These are phyloP conservation scores for Hyla sarda DNA, from an alignment of 2,113 vertebrate genomes.

Conservation along the genomic window DNA sequence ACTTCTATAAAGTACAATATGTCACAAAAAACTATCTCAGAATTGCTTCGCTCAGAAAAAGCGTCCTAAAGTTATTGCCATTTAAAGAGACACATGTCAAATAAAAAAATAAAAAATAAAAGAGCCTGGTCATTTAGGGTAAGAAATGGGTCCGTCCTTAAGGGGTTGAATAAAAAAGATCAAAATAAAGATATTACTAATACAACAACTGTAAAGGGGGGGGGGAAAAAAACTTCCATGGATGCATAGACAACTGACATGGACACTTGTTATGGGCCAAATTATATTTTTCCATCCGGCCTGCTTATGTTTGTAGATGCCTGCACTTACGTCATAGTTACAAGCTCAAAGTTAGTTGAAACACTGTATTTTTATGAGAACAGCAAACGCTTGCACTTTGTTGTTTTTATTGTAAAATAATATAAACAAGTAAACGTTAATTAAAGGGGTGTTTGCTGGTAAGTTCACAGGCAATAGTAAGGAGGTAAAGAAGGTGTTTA, in stretches of 20 bases:
- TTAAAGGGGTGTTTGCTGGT: neutral
- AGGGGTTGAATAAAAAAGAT: too few relatives aligned
- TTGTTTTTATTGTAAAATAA: neutral
- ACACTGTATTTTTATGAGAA: neutral
- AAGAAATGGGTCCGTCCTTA: too few relatives aligned
- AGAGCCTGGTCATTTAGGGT: too few relatives aligned
- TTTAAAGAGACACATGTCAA: too few relatives aligned
- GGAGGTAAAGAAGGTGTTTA: constrained; percentile 27
- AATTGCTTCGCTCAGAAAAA: too few relatives aligned
- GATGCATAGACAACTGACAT: neutral
- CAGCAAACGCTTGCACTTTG: neutral
- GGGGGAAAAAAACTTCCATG: too few relatives aligned
- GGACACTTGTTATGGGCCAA: neutral
- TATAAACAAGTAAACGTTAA: neutral
- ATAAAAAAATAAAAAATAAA: too few relatives aligned
- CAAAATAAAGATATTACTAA: too few relatives aligned
- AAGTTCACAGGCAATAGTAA: constrained; percentile 29
- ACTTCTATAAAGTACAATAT: too few relatives aligned
- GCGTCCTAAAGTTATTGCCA: too few relatives aligned
- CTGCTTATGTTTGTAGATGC: neutral
- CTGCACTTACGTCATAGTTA: neutral
- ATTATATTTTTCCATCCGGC: neutral
- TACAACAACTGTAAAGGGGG: too few relatives aligned
- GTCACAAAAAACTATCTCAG: too few relatives aligned
- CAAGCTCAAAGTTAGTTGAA: neutral